Base-by-base conservation (phyloP, 2,888 invertebrate genomes). In the Agriopis marginaria region DNA sequence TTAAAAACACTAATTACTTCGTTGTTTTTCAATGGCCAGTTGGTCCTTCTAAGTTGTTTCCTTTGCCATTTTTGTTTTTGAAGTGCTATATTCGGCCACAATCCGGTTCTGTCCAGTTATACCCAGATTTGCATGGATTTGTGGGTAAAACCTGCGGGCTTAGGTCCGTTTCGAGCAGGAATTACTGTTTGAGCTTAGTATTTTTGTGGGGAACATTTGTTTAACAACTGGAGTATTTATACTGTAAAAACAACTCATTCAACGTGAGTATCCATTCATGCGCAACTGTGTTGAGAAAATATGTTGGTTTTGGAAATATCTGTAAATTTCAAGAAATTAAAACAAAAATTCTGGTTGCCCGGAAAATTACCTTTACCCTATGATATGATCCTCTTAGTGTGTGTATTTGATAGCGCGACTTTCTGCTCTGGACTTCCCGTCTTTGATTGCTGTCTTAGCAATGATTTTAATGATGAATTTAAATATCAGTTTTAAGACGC, bases 121-220 rank as follows among this genome's bases (percentile, higher is more conserved):
- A 62, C 12, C 62, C 67, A 62, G 67, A 62, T 67, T 67, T 67
- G 62, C 32, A 10, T 10, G 66, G 66, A 61, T 66, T 61, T 66
- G 54, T 23, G 55, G 49, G 42, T 12, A 17, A 51, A 53, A 50
- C 53, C 67, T 58, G 63, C 9, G 32, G 14, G 62, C 67, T 63
- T 58, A 68, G 42, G 56, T 23, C 40, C 10, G 47, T 49, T 45
- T 53, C 51, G 56, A 14, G 47, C 14, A 39, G 47, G 59, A 51
- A 50, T 50, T 58, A 50, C 61, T 32, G 23, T 53, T 62, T 49
- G 14, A 59, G 14, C 23, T 23, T 1, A 9, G 47, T 60, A 60
- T 49, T 60, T 60, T 32, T 49, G 45, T 23, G 44, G 44, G 9
- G 17, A 60, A 14, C 6, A 45, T 32, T 23, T 56, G 4, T 17